phyloP scores from a whole-genome alignment of 2,113 vertebrate species.

The Glaucidium brasilianum region DNA sequence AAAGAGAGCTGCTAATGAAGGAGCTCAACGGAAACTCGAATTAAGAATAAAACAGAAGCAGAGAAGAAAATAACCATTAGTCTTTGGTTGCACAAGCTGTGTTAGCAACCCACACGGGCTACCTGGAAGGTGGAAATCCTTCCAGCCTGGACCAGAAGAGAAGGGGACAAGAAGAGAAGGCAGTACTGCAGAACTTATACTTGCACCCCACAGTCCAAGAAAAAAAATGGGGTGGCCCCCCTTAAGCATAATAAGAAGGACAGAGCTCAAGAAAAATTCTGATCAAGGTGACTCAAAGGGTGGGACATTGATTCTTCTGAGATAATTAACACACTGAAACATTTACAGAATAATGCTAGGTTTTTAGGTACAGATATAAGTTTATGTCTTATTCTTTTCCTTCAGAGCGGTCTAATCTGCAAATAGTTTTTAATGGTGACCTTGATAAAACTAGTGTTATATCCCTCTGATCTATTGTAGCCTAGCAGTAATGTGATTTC shows the following conservation, averaged over 20 bases:
- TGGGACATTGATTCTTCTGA: background rate
- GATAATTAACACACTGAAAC: background rate
- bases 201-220: background rate
- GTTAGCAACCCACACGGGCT: accelerated
- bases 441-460: background rate
- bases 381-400: background rate
- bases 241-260: background rate
- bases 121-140: background rate
- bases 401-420: background rate
- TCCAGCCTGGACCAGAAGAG: background rate
- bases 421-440: background rate
- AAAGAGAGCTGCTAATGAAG: background rate
- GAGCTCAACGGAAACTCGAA: background rate
- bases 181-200: background rate
- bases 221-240: accelerated
- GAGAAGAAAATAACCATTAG: background rate
- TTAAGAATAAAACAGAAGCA: background rate
- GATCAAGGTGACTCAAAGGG: background rate
- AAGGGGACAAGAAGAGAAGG: background rate
- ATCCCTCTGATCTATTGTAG: background rate
- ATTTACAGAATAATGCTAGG: background rate
- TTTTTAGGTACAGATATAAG: background rate
- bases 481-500: background rate
- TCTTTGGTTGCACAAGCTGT: background rate
- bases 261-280: background rate